Base-by-base conservation (phyloP, 2,113 vertebrate species). In the Ursus arctos region DNA sequence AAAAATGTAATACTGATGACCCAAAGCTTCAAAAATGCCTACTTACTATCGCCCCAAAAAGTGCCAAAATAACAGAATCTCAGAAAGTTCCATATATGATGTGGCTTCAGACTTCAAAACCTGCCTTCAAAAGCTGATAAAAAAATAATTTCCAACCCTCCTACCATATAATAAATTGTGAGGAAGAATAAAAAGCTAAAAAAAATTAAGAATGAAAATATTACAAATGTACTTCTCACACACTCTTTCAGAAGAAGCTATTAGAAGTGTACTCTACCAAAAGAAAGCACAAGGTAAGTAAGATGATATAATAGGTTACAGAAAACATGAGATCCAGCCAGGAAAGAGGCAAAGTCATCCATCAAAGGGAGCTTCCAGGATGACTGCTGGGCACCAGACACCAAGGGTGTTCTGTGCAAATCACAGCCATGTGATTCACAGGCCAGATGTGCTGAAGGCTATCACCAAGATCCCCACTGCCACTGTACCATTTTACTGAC, bases 221-320 rank as follows among this genome's bases (percentile, higher is more conserved):
- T 88, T 97, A 91, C 90, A 96, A 91, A 71, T 33, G 49, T 84
- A 95, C 61, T 81, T 95, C 74, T 94, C 11, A 19, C 40, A 51
- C 2, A 80, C 49, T 88, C 69, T 92, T 86, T 88, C 47, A 61
- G 93, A 95, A 88, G 18, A 87, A 72, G 31, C 59, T 88, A 88
- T 40, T 22, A 74, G n/a, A 92, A 94, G 8, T 88, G 21, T 57
- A 36, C 13, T 63, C 49, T 72, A 72, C 33, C 31, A 84, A 90
- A 83, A 63, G 8, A 57, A 24, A 80, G 6, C 77, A 19, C 57
- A 74, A 80, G 13, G 55, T 61, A 72, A 85, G 7, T 33, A 69
- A 74, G 26, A 93, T 80, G 63, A 79, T 22, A 9, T 33, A 33
- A 65, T 15, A 6, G 22, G 55, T 84, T 71, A 93, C 6, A 80